These are phyloP conservation scores for Papio anubis DNA, from an alignment of 2,113 vertebrate genomes.

Conservation along the genomic window DNA sequence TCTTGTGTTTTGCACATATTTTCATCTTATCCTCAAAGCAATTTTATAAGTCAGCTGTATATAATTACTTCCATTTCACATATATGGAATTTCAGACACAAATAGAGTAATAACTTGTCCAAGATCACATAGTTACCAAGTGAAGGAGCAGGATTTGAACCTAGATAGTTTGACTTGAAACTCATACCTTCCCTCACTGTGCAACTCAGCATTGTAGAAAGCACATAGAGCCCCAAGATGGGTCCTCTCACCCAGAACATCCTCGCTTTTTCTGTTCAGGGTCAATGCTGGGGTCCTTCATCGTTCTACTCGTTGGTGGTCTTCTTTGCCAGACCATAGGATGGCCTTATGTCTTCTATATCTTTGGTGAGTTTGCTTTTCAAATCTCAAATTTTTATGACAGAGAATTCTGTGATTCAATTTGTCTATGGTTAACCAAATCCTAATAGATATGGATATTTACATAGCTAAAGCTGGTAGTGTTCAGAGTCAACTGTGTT, in stretches of 20 bases:
- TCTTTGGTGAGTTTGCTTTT: constrained; percentile 84
- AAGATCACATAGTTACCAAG: background rate
- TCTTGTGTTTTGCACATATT: background rate
- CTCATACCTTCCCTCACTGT: background rate
- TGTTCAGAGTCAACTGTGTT: background rate
- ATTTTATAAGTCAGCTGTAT: background rate
- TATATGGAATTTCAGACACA: background rate
- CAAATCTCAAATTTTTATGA: background rate
- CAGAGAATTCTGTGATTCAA: background rate
- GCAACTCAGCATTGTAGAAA: background rate
- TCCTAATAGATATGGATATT: background rate
- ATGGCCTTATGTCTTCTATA: constrained; percentile 89
- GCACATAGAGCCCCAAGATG: background rate
- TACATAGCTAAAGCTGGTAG: background rate
- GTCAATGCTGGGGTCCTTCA: constrained; percentile 84
- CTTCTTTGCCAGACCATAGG: constrained; percentile 85
- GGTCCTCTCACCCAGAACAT: background rate
- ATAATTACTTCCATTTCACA: background rate
- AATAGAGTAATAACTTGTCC: background rate
- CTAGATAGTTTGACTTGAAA: background rate
- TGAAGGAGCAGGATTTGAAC: background rate
- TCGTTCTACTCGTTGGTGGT: constrained; percentile 84
- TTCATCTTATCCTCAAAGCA: background rate
- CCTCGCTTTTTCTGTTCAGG: constrained; percentile 61
- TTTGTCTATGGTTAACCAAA: background rate